phyloP scores from a whole-genome alignment of 2,113 vertebrate species.

The Uropsilus gracilis region DNA sequence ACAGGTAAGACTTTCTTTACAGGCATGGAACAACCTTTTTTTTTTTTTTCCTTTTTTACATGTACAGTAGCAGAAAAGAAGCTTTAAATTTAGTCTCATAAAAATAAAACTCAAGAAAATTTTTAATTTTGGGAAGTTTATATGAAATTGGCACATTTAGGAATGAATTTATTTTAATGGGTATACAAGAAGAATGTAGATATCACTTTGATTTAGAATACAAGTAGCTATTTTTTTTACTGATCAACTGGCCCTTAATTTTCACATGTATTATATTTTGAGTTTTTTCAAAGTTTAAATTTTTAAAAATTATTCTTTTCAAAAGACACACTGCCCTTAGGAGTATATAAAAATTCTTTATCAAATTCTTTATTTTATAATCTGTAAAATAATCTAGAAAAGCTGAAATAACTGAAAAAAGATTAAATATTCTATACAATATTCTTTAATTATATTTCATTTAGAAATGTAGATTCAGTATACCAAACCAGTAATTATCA shows the following conservation, averaged over 20 bases:
- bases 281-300: slow-evolving; percentile 8
- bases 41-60: not conserved
- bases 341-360: not conserved
- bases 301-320: not conserved
- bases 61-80: not conserved
- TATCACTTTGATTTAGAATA: not conserved
- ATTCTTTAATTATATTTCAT: not conserved
- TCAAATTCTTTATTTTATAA: not conserved
- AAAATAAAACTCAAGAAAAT: not conserved
- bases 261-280: not conserved
- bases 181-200: not conserved
- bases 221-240: not conserved
- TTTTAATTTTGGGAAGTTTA: not conserved
- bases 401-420: not conserved
- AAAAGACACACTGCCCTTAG: not conserved
- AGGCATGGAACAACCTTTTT: not conserved
- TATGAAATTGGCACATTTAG: not conserved
- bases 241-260: not conserved
- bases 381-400: not conserved
- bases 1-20: slow-evolving; percentile 86
- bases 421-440: not conserved
- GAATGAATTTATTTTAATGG: not conserved
- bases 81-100: not conserved
- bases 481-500: not conserved
- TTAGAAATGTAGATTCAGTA: not conserved